Evolutionary conservation across 2,888 invertebrate genomes (phyloP).

Genomic region (Antheraea yamamai): DNA sequence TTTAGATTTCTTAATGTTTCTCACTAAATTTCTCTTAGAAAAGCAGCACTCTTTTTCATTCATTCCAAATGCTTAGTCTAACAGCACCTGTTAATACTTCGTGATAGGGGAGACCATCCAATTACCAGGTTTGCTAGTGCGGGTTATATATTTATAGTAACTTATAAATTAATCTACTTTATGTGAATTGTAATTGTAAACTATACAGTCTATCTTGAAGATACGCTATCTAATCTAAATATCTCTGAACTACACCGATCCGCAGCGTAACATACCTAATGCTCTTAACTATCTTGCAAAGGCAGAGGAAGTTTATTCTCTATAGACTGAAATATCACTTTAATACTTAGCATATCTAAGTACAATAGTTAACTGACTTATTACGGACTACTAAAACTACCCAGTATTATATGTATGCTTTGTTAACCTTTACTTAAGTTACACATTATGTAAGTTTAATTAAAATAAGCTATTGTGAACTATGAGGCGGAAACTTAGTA

Average conservation of each 20-base stretch:
- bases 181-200: not conserved
- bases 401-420: not conserved
- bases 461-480: not conserved
- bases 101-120: too few relatives aligned
- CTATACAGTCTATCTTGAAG: not conserved
- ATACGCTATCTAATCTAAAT: not conserved
- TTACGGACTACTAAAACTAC: not conserved
- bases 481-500: not conserved
- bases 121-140: too few relatives aligned
- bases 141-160: too few relatives aligned
- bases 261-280: not conserved
- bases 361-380: not conserved
- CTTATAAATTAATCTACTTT: too few relatives aligned
- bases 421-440: not conserved
- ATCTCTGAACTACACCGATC: not conserved
- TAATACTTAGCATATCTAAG: not conserved
- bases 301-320: not conserved
- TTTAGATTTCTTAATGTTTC: too few relatives aligned
- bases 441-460: not conserved
- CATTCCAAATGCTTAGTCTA: too few relatives aligned
- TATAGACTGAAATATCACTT: conserved; percentile 7
- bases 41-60: too few relatives aligned
- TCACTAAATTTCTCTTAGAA: too few relatives aligned
- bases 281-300: conserved; percentile 2
- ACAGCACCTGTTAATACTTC: too few relatives aligned